phyloP scores from a whole-genome alignment of 2,113 vertebrate species.

The Bubo bubo region DNA sequence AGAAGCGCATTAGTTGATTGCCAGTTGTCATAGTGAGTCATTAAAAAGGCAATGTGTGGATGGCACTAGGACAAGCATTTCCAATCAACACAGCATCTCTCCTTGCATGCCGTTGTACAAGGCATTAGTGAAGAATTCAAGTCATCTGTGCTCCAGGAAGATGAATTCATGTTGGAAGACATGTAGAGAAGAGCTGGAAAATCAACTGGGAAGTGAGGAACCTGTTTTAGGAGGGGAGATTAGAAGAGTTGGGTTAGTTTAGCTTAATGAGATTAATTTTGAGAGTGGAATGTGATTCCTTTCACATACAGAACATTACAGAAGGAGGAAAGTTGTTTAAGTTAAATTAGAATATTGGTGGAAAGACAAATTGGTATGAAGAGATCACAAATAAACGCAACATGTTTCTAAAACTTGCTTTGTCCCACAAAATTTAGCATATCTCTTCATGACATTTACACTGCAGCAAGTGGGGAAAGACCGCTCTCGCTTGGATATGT shows the following conservation, averaged over 20 bases:
- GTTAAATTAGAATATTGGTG: background rate
- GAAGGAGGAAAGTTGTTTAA: background rate
- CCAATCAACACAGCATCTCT: background rate
- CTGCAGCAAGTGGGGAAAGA: background rate
- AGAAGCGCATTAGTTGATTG: background rate
- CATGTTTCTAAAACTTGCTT: background rate
- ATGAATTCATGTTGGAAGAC: background rate
- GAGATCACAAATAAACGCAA: background rate
- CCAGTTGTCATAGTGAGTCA: background rate
- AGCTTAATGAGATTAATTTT: background rate
- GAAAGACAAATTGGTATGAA: background rate
- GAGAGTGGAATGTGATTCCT: background rate
- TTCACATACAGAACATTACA: background rate
- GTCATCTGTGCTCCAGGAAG: background rate
- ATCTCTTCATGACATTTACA: background rate
- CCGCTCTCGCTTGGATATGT: background rate
- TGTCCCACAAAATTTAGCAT: background rate
- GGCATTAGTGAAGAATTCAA: background rate
- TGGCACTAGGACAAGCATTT: background rate
- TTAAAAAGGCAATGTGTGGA: background rate
- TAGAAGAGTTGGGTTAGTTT: background rate
- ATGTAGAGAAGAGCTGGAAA: background rate
- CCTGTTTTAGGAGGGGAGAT: background rate
- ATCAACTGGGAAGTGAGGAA: background rate
- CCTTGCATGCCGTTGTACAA: background rate